Evolutionary conservation across 2,888 invertebrate species (phyloP), one percentile per base, ranked within the genome.

Genomic region (Phyllotreta striolata): DNA sequence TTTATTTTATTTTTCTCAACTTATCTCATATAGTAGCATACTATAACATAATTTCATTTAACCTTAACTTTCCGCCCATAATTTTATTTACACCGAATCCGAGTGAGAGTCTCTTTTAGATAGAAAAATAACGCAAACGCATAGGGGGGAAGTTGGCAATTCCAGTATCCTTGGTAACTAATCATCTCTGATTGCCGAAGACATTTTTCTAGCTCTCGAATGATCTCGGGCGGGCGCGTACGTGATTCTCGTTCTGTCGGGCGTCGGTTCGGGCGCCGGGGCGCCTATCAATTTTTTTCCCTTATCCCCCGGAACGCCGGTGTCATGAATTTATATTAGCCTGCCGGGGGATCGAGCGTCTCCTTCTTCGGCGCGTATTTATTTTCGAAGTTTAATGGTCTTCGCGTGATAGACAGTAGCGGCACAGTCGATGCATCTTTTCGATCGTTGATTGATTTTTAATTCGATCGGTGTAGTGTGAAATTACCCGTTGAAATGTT

Each of bases 111-210:
- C 60, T 38, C 61, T 51, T 55, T 39, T 49, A 56, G 58, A 62
- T 57, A 66, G 66, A 70, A 62, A 66, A 59, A 62, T 63, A 37
- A 46, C 40, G 55, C 55, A 55, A 65, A 62, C 43, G 58, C 43
- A 41, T 10, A 38, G 47, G 59, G 63, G 63, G 65, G 56, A 67
- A 68, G 67, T 69, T 62, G 54, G 69, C 71, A 71, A 74, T 71
- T 72, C 24, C 73, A 66, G 78, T 78, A 75, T 70, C 75, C 72
- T 74, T 73, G 76, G 76, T 70, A 72, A 79, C 79, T 79, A 79
- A 79, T 79, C 78, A 78, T 77, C 73, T 73, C 72, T 77, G 78
- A 79, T 79, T 78, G 68, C 71, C 69, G 58, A 66, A 74, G 74
- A 73, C 68, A 72, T 73, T 76, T 76, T 76, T 74, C 73, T 72